Evolutionary conservation across 37 sponge, comb jelly and placozoan species (phyloP), one percentile per base, ranked within the genome.

Genomic region (Hormiphora californensis): DNA sequence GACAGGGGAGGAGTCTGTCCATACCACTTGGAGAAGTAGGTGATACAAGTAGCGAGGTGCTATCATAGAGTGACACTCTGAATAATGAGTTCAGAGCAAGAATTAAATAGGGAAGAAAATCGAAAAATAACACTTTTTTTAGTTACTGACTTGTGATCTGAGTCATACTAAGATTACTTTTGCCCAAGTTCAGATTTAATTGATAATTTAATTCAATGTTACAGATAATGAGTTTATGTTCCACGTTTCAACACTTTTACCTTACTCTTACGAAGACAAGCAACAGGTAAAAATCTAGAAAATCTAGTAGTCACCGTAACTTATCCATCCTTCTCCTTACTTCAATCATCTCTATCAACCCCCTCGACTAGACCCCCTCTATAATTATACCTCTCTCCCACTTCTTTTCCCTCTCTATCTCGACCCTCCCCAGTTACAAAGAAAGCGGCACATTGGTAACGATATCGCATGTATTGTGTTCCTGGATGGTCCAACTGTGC

Each of bases 371-470:
- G 51, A 8, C 8, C 51, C 8, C 8, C 11, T 46, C 51, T 46
- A 46, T 12, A 46, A 46, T 46, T 8, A 46, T 46, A 46, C 51
- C 51, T 17, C 51, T 46, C 51, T 12, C 51, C 8, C 51, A n/a
- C n/a, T n/a, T n/a, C n/a, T n/a, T n/a, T n/a, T n/a, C n/a, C n/a
- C n/a, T n/a, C n/a, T n/a, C n/a, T n/a, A n/a, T n/a, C n/a, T n/a
- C n/a, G n/a, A n/a, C 61, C 61, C n/a, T 32, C 12, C 36, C 0
- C 90, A 93, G 94, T 89, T 94, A 0, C 91, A 92, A 44, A 91
- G 91, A 62, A 96, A 96, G 91, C 86, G 98, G 0, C 98, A 96
- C 86, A 94, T 96, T 39, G 98, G 98, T 21, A 96, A 96, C 85
- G 98, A 96, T 87, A 89, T 96, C 0, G 91, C 93, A 25, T 92